Evolutionary conservation across 2,888 invertebrate species (phyloP).

Genomic region (Synergus umbraculus): DNA sequence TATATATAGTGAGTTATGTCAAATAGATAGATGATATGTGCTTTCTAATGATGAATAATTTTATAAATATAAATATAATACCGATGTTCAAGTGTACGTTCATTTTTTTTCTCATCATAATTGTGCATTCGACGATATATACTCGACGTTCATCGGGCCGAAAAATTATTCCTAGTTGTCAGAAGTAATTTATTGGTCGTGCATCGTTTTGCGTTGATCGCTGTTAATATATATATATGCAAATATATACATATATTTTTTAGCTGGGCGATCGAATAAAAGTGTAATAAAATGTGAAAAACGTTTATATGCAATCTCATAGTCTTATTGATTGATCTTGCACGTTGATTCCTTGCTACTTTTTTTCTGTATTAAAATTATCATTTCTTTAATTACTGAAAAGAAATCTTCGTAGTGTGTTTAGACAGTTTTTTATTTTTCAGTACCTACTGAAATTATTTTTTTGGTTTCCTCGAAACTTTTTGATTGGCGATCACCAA

Average conservation of each 20-base stretch:
- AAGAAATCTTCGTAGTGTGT: no score
- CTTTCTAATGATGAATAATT: conserved; percentile 76
- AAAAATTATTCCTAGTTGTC: conserved; percentile 40
- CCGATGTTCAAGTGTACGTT: conserved; percentile 68
- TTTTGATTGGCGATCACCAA: no score
- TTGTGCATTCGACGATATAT: conserved; percentile 39
- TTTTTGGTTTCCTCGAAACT: no score
- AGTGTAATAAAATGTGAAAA: conserved; percentile 42
- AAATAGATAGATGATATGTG: conserved; percentile 75
- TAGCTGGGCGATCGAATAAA: conserved; percentile 42
- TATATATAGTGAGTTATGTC: conserved; percentile 72
- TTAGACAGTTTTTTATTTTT: no score
- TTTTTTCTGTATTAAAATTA: conserved; percentile 42
- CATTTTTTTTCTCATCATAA: conserved; percentile 49
- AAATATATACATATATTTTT: conserved; percentile 42
- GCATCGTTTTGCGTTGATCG: conserved; percentile 41
- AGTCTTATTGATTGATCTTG: conserved; percentile 49
- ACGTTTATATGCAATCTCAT: conserved; percentile 37
- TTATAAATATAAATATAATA: conserved; percentile 74
- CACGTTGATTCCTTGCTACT: conserved; percentile 38
- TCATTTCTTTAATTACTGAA: no score
- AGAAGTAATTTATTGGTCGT: conserved; percentile 41
- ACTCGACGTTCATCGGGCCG: conserved; percentile 39
- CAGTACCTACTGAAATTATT: no score
- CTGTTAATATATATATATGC: conserved; percentile 41